A percentile compares a stretch with the other conserved stretches of the same genome.
Evolutionary conservation across 1,140 invertebrate species (phyloP).

Genomic region (Antheraea mylitta): DNA sequence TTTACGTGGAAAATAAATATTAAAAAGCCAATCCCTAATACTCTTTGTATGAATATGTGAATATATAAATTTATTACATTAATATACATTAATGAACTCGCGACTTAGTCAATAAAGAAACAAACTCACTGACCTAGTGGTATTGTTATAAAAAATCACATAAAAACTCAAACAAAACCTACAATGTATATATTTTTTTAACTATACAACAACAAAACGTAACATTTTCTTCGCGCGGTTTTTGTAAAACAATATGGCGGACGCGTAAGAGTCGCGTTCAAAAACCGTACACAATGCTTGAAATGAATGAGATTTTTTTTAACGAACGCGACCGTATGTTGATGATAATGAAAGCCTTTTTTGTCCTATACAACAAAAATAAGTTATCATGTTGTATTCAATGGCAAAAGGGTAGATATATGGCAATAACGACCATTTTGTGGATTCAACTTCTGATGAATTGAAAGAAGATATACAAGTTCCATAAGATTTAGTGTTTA

Average conservation of each 20-base stretch:
- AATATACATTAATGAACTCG: no score
- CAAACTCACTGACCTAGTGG: slow-evolving; percentile 56
- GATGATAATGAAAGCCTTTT: slow-evolving; percentile 51
- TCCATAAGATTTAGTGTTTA: no score
- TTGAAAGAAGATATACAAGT: no score
- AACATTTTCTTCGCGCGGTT: slow-evolving; percentile 39
- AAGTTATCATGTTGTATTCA: no score
- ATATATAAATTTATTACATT: no score
- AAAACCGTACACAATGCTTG: slow-evolving; percentile 13
- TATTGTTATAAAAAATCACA: slow-evolving; percentile 35
- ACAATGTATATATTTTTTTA: background rate
- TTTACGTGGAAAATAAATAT: slow-evolving; percentile 21
- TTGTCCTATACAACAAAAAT: slow-evolving; percentile 11
- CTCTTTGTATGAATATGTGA: no score
- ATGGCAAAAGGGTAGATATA: no score
- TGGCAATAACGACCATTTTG: no score
- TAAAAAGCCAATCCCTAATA: slow-evolving; percentile 22
- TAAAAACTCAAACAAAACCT: slow-evolving; percentile 23
- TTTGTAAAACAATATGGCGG: slow-evolving; percentile 45
- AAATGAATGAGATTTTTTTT: slow-evolving; percentile 46
- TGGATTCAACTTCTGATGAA: no score
- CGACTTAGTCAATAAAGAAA: slow-evolving; percentile 33
- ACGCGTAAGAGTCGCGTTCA: slow-evolving; percentile 36
- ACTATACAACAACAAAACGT: slow-evolving; percentile 9
- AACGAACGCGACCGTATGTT: background rate